These are phyloP conservation scores for Ophthalmolycus amberensis DNA, from an alignment of 2,113 vertebrate species.

Conservation along the genomic window DNA sequence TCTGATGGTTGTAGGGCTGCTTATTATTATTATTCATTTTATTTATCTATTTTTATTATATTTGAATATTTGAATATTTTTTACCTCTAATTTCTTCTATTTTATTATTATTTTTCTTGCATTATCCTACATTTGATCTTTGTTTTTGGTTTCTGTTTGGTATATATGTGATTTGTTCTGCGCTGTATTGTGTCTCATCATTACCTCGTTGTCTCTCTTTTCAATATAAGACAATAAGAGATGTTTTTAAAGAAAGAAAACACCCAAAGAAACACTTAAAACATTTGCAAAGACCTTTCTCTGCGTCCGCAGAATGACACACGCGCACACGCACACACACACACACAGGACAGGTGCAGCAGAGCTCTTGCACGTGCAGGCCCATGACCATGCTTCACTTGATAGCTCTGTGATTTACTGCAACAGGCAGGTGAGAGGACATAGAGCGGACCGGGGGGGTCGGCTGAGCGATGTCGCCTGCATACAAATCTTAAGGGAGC, in stretches of 20 bases:
- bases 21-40: no score
- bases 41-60: background rate
- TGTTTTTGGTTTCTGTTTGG: background rate
- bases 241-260: background rate
- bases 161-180: no score
- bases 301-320: background rate
- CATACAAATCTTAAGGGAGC: slow-evolving; percentile 86
- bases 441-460: slow-evolving; percentile 85
- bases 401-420: slow-evolving; percentile 93
- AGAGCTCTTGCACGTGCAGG: slow-evolving; percentile 91
- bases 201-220: background rate
- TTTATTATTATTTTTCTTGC: background rate
- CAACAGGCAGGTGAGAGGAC: slow-evolving; percentile 96
- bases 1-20: no score
- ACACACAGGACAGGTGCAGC: slow-evolving; percentile 88
- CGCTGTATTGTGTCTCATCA: no score
- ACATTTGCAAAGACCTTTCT: slow-evolving; percentile 42
- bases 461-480: slow-evolving; percentile 83
- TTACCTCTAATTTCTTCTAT: no score
- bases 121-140: background rate
- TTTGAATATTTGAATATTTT: background rate
- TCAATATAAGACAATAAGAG: background rate
- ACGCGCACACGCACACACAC: background rate
- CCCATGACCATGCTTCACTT: slow-evolving; percentile 92
- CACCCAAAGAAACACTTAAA: slow-evolving; percentile 27